Evolutionary conservation across 2,888 invertebrate species (phyloP), one percentile per base, ranked within the genome.

Genomic region (Unio delphinus): DNA sequence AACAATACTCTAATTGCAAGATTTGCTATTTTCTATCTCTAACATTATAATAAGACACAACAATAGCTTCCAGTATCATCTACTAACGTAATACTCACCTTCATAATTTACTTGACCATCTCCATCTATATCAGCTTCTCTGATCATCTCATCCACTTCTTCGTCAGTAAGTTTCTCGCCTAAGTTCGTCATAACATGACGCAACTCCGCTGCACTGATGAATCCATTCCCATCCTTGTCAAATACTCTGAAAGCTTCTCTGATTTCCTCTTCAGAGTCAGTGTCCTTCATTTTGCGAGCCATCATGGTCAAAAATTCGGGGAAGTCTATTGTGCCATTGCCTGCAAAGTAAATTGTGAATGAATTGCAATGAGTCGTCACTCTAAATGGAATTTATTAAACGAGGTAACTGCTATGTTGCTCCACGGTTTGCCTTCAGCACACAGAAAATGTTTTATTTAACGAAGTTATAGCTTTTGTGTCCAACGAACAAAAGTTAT

Each of bases 231-330:
- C 98, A 92, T 99, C 98, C 73, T 98, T 98, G 93, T 99, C 98
- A 92, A 98, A 99, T 87, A 91, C 98, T 92, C 98, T 95, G 95
- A 98, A 96, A 86, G 98, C 98, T 92, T 99, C 98, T 91, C 98
- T 94, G 92, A 99, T 98, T 92, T 99, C 98, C 92, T 98, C 98
- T 93, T 98, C 98, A 91, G 97, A 88, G 92, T 99, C 98, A 83
- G 98, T 98, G 93, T 99, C 98, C 92, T 98, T 98, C 98, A 99
- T 98, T 94, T 99, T 99, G 90, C 98, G 94, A 90, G 99, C 98
- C 98, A 99, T 99, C 98, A 99, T 98, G 91, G 98, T 98, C 89
- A 99, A 94, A 93, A 99, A 99, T 92, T 99, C 99, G 88, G 98
- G 98, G 92, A 99, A 99, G 93, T 99, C 98, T 92, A 99, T 99